Conservation (phyloP, 1,140 invertebrate genomes). For the Drosophila lini region DNA sequence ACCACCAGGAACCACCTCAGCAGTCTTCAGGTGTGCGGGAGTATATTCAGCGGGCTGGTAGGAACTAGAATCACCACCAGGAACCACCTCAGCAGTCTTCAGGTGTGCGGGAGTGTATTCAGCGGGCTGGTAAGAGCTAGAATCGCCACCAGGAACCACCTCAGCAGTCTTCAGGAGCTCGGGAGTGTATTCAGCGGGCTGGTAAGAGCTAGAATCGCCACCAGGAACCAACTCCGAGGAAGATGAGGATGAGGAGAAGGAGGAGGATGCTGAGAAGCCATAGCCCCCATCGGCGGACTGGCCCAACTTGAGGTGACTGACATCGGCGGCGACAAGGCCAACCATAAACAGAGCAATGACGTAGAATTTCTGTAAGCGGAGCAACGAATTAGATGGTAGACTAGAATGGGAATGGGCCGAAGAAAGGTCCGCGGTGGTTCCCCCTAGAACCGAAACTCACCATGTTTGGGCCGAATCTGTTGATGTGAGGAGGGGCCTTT, state of each 20-base stretch:
- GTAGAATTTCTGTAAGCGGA: conserved; percentile 54
- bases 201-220: conserved; percentile 35
- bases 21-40: too few species aligned
- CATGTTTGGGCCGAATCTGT: conserved; percentile 72
- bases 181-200: conserved; percentile 37
- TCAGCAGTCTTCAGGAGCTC: too few species aligned
- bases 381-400: not conserved
- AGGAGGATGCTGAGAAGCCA: conserved; percentile 18
- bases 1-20: too few species aligned
- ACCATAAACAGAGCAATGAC: conserved; percentile 60
- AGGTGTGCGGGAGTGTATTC: too few species aligned
- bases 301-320: conserved; percentile 62
- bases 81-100: too few species aligned
- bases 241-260: conserved; percentile 20
- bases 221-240: conserved; percentile 30
- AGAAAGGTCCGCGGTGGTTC: conserved; percentile 25
- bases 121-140: too few species aligned
- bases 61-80: too few species aligned
- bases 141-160: too few species aligned
- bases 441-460: conserved; percentile 65
- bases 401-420: not conserved
- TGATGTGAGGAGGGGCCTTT: conserved; percentile 47
- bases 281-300: conserved; percentile 54
- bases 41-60: too few species aligned
- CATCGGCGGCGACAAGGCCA: conserved; percentile 62